Conservation (phyloP, 2,888 invertebrate species). For the Scaptodrosophila latifasciaeformis region DNA sequence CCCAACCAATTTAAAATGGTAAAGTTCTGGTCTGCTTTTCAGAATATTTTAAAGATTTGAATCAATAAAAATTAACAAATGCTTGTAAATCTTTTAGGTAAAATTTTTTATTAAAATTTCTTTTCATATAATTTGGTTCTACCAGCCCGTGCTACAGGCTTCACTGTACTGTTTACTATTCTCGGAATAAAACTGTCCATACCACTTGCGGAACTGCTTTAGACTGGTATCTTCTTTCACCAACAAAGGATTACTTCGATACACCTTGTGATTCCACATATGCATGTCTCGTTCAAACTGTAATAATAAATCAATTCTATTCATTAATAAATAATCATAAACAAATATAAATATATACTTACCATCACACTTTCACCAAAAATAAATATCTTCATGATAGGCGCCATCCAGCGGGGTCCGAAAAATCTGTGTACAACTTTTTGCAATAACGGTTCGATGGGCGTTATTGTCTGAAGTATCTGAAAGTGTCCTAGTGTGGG, state of each 20-base stretch:
- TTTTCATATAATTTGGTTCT: no score
- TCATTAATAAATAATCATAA: background rate
- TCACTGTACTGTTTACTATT: constrained; percentile 77
- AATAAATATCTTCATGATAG: constrained; percentile 81
- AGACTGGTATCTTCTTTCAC: constrained; percentile 85
- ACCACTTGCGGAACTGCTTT: constrained; percentile 86
- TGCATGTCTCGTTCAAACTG: constrained; percentile 89
- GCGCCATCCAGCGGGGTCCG: constrained; percentile 78
- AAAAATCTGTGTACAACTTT: constrained; percentile 87
- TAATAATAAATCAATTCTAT: constrained; percentile 52
- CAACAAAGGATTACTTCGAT: constrained; percentile 81
- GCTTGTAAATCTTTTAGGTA: no score
- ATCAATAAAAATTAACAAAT: no score
- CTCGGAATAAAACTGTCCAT: constrained; percentile 87
- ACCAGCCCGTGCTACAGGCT: background rate
- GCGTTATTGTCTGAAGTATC: constrained; percentile 86
- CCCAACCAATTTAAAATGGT: no score
- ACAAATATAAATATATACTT: background rate
- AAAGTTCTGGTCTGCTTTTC: no score
- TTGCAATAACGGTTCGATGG: constrained; percentile 85
- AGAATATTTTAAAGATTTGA: no score
- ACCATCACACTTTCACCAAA: constrained; percentile 83
- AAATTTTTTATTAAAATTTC: no score
- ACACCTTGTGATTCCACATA: constrained; percentile 92
- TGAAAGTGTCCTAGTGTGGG: constrained; percentile 78